These are phyloP conservation scores for Pilophorus perplexus DNA, from an alignment of 2,888 invertebrate species.

Conservation along the genomic window DNA sequence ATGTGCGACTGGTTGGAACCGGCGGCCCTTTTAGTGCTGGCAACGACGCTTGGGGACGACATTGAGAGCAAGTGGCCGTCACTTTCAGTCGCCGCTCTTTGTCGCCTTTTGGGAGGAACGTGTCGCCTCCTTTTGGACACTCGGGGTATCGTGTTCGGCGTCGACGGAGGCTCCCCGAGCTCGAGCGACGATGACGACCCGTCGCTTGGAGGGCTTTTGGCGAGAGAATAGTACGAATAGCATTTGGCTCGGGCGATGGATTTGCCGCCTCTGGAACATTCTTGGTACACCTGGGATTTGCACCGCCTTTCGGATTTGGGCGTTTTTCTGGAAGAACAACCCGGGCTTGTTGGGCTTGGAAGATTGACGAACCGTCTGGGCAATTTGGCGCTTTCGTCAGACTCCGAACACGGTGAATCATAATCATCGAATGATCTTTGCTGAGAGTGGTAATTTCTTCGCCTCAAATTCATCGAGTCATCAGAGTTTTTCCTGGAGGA, in stretches of 20 bases:
- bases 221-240: constrained; percentile 51
- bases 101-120: constrained; percentile 48
- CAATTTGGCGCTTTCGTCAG: constrained; percentile 49
- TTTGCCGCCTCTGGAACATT: constrained; percentile 39
- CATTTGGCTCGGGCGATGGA: constrained; percentile 49
- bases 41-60: constrained; percentile 48
- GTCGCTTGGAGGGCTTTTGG: constrained; percentile 51
- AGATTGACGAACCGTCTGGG: constrained; percentile 43
- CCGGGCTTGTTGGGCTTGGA: constrained; percentile 46
- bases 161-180: constrained; percentile 49
- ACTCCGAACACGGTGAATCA: constrained; percentile 50
- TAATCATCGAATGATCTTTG: constrained; percentile 49
- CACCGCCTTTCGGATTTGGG: constrained; percentile 28
- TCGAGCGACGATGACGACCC: constrained; percentile 50
- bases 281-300: constrained; percentile 26
- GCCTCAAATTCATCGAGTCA: constrained; percentile 46
- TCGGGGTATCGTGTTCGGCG: constrained; percentile 50
- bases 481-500: constrained; percentile 48
- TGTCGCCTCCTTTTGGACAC: constrained; percentile 49
- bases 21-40: constrained; percentile 45
- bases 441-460: constrained; percentile 43
- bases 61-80: constrained; percentile 48
- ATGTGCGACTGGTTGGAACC: constrained; percentile 42
- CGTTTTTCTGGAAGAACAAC: constrained; percentile 31
- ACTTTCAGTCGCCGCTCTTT: constrained; percentile 43